Conservation (phyloP, 1,140 invertebrate genomes). For the Frieseomelitta varia region DNA sequence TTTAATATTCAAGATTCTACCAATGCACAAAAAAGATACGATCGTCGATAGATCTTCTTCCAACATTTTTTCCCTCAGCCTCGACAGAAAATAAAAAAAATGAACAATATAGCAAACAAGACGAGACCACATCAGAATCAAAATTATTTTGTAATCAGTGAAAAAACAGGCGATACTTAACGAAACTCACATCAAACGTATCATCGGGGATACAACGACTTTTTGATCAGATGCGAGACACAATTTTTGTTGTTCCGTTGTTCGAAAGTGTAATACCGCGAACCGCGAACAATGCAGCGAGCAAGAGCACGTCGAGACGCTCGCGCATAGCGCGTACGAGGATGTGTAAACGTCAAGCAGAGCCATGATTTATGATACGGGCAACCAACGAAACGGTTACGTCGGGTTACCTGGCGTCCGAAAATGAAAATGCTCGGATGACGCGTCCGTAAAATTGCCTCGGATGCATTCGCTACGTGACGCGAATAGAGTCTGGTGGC, state of each 20-base stretch:
- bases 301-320: conserved; percentile 26
- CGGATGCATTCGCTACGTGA: conserved; percentile 51
- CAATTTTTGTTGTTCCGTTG: neutral
- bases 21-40: too few species aligned
- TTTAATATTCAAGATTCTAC: too few species aligned
- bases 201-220: neutral
- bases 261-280: conserved; percentile 2
- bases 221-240: neutral
- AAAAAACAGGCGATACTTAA: neutral
- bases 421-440: conserved; percentile 65
- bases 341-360: conserved; percentile 55
- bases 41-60: too few species aligned
- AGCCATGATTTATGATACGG: conserved; percentile 61
- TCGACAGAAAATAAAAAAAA: too few species aligned
- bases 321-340: conserved; percentile 19
- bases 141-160: neutral
- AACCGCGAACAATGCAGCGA: conserved; percentile 3
- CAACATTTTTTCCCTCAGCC: too few species aligned
- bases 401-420: conserved; percentile 29
- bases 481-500: conserved; percentile 29
- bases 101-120: too few species aligned
- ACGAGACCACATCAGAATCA: too few species aligned
- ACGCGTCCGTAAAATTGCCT: conserved; percentile 61
- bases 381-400: conserved; percentile 44
- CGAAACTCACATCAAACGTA: neutral